A percentile compares a stretch with the other conserved stretches of the same genome.
These are phyloP conservation scores for Melanotaenia trifasciata DNA, from an alignment of 2,797 vertebrate species.

Conservation along the genomic window DNA sequence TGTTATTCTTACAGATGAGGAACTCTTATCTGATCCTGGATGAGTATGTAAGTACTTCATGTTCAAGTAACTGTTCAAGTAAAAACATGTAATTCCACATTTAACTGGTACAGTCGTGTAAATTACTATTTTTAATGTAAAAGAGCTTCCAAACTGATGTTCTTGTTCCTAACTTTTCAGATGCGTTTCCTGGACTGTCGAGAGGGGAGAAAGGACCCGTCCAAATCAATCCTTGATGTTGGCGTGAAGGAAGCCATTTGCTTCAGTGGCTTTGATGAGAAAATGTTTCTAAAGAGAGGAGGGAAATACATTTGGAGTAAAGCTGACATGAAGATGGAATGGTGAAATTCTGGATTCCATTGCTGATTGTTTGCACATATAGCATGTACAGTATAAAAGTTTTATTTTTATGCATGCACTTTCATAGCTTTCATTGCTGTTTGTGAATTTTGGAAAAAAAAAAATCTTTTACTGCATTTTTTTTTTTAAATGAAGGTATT, in stretches of 20 bases:
- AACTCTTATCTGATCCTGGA: constrained; percentile 97
- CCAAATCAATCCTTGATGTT: constrained; percentile 92
- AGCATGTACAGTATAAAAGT: background rate
- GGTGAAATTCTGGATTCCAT: constrained; percentile 84
- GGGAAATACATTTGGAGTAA: constrained; percentile 97
- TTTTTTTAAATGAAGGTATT: background rate
- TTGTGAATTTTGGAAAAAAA: background rate
- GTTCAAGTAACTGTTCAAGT: background rate
- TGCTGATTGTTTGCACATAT: background rate
- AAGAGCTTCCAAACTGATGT: background rate
- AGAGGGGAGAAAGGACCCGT: constrained; percentile 92
- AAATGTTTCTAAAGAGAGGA: constrained; percentile 92
- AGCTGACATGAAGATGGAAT: constrained; percentile 92
- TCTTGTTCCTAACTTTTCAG: constrained; percentile 66
- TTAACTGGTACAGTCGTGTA: background rate
- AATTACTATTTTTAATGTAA: background rate
- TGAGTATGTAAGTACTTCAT: constrained; percentile 91
- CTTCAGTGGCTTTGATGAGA: constrained; percentile 95
- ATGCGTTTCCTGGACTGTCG: constrained; percentile 96
- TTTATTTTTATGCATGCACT: background rate
- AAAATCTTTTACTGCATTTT: background rate
- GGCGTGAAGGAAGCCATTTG: constrained; percentile 89
- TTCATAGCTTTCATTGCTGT: background rate
- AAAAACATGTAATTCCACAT: background rate
- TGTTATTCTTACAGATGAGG: constrained; percentile 87